phyloP scores from a whole-genome alignment of 2,113 vertebrate species.

The Rhodinocichla rosea region DNA sequence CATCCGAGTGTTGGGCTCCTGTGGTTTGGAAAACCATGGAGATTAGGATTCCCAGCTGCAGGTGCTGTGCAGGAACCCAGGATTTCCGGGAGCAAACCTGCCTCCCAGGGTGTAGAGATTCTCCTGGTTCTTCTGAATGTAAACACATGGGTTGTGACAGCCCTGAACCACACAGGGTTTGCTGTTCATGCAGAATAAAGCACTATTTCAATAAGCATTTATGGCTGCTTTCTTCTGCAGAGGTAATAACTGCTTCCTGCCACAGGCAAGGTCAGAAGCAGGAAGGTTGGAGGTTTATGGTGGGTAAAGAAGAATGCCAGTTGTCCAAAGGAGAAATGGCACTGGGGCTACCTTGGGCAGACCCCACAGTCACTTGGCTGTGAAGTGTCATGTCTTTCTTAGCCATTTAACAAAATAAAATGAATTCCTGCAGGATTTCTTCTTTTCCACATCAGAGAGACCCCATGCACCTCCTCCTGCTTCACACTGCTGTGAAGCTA shows the following conservation, averaged over 20 bases:
- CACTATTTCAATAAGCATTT: not conserved
- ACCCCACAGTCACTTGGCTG: accelerated
- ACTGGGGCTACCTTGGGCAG: not conserved
- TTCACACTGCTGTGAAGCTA: not conserved
- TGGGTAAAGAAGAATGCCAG: not conserved
- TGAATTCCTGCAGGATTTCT: not conserved
- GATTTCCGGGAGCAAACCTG: not conserved
- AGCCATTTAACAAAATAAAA: not conserved
- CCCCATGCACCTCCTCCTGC: not conserved
- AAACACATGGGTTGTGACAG: not conserved
- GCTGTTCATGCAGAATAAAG: not conserved
- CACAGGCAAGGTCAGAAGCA: not conserved
- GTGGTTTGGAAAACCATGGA: not conserved
- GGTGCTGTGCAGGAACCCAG: not conserved
- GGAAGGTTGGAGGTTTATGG: not conserved
- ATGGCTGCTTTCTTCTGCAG: not conserved
- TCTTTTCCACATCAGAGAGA: not conserved
- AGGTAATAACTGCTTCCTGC: not conserved
- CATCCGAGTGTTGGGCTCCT: accelerated
- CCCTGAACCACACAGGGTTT: accelerated
- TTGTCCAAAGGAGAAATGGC: not conserved
- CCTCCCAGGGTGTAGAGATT: not conserved
- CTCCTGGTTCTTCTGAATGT: not conserved
- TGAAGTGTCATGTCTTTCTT: not conserved
- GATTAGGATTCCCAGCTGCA: not conserved